These are phyloP conservation scores for Gyps fulvus DNA, from an alignment of 2,113 vertebrate species.

Conservation along the genomic window DNA sequence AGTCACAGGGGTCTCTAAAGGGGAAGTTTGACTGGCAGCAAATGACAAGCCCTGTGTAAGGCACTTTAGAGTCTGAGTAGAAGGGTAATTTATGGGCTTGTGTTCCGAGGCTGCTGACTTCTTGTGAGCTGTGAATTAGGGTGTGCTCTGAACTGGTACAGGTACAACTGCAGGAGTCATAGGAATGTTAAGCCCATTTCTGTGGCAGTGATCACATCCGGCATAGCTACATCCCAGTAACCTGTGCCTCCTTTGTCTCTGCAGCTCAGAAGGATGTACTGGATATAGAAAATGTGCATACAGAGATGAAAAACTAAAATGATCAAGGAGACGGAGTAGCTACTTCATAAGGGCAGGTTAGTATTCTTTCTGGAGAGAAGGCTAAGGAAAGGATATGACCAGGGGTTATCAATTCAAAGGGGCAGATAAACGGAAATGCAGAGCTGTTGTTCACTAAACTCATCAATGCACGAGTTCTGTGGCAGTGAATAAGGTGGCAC, in stretches of 20 bases:
- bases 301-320: background rate
- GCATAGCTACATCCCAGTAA: background rate
- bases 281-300: background rate
- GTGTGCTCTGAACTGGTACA: background rate
- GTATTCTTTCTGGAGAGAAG: background rate
- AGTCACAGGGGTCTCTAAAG: background rate
- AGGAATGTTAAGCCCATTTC: background rate
- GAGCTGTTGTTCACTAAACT: background rate
- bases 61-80: background rate
- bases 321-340: background rate
- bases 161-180: background rate
- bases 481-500: background rate
- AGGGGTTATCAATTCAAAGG: background rate
- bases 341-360: background rate
- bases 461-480: rapidly evolving
- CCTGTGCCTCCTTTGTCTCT: background rate
- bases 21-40: background rate
- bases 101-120: background rate
- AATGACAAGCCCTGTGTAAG: background rate
- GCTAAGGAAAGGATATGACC: background rate
- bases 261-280: background rate
- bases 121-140: background rate
- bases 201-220: background rate
- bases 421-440: background rate
- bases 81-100: background rate